Base-by-base conservation (phyloP, 2,797 vertebrate species). In the Euthynnus affinis region DNA sequence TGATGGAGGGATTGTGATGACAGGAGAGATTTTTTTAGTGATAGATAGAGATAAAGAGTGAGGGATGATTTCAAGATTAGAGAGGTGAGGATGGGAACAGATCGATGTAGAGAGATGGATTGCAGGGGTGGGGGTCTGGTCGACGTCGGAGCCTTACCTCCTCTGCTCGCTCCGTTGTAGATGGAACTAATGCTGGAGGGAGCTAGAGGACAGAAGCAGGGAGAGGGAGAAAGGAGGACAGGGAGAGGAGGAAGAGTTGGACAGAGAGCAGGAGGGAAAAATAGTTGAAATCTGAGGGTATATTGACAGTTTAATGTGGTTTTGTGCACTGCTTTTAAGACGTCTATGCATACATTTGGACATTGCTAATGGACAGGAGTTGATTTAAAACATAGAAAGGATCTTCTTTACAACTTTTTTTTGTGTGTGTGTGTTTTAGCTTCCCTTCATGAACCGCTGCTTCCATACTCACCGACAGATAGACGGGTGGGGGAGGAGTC, bases 401-500 rank as follows among this genome's bases (percentile, higher is more conserved):
- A 37, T 10, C 37, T 40, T 40, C 5, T 40, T 12, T 40, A 13
- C 34, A 37, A 37, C 34, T 37, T 9, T 0, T 6, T 17, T n/a
- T 27, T 37, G n/a, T 27, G 2, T 34, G 8, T 37, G n/a, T 27
- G 2, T 34, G 8, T 48, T 44, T 37, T 4, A 27, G 18, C 14
- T 40, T 58, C n/a, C 1, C 2, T 65, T 23, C 12, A 2, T 7
- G 18, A 25, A 27, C 25, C 3, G 1, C 9, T 44, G 22, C 14
- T 1, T 3, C 42, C 61, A 58, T 55, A 57, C 97, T 96, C 93
- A 99, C 98, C 98, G 77, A 99, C 97, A 82, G 97, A 98, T 59
- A 99, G 81, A 20, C 98, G 95, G 1, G 98, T 98, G 42, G 98
- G 98, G 82, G 98, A 99, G 0, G 97, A 98, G 93, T 99, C 98